Evolutionary conservation across 2,888 invertebrate genomes (phyloP).

Genomic region (Aspidapion aeneum): DNA sequence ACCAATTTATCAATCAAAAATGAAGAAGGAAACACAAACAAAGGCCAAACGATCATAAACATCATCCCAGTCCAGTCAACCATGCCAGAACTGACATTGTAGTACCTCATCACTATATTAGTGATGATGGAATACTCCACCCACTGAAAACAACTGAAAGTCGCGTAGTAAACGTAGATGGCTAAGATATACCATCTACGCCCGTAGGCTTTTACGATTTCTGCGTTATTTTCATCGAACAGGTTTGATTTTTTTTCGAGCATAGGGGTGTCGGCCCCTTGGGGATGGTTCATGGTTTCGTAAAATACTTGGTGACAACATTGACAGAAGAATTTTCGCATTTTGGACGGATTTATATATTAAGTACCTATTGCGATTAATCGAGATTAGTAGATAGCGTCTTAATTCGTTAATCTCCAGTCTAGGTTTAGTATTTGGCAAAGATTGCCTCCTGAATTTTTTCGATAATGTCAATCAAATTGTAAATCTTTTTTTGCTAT

Average conservation of each 20-base stretch:
- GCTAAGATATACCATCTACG: slow-evolving; percentile 79
- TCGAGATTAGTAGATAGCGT: not conserved
- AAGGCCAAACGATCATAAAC: slow-evolving; percentile 93
- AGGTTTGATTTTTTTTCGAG: slow-evolving; percentile 5
- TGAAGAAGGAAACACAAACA: slow-evolving; percentile 92
- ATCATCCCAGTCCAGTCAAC: slow-evolving; percentile 97
- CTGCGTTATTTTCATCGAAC: slow-evolving; percentile 2
- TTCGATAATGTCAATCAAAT: not conserved
- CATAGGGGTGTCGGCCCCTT: slow-evolving; percentile 5
- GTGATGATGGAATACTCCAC: slow-evolving; percentile 91
- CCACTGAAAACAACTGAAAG: slow-evolving; percentile 92
- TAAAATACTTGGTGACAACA: not conserved
- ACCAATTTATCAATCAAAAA: slow-evolving; percentile 92
- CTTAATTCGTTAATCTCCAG: not conserved
- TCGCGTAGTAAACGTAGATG: slow-evolving; percentile 82
- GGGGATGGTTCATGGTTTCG: not conserved
- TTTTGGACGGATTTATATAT: not conserved
- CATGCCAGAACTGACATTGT: slow-evolving; percentile 63
- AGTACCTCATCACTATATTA: slow-evolving; percentile 75
- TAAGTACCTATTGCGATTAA: not conserved
- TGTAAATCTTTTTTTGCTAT: not conserved
- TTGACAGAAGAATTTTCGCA: not conserved
- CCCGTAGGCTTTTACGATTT: slow-evolving; percentile 52
- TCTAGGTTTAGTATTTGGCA: too few species aligned
- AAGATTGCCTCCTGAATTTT: not conserved